A percentile compares a stretch with the other conserved stretches of the same genome.
Conservation (phyloP, 2,113 vertebrate species). For the Pterocles burchelli region DNA sequence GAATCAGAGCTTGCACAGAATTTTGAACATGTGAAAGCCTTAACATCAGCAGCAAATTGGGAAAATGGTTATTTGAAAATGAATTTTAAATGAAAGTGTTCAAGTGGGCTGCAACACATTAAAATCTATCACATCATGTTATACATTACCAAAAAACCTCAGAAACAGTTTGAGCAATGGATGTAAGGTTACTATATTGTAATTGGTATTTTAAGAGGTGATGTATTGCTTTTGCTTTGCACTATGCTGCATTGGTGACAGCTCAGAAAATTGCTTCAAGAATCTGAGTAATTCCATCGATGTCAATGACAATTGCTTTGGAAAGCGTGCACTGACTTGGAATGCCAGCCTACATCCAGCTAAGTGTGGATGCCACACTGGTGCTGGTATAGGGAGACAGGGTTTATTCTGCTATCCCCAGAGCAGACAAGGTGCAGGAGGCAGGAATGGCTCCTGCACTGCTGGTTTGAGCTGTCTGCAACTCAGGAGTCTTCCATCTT, state of each 20-base stretch:
- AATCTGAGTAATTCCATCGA: not conserved
- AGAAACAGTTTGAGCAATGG: not conserved
- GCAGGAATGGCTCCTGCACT: not conserved
- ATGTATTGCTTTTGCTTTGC: not conserved
- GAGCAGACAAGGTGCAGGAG: not conserved
- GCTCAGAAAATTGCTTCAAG: not conserved
- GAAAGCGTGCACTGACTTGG: not conserved
- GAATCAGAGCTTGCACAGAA: not conserved
- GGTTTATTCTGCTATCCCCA: not conserved
- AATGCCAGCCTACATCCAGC: not conserved
- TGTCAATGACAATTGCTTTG: not conserved
- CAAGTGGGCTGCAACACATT: not conserved
- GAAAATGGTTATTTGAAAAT: not conserved
- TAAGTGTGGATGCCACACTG: accelerated
- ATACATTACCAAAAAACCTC: not conserved
- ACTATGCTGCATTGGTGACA: not conserved
- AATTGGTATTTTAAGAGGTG: not conserved
- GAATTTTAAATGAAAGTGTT: not conserved
- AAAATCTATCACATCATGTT: not conserved
- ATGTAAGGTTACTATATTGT: not conserved
- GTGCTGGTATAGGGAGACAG: not conserved
- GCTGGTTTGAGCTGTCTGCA: not conserved
- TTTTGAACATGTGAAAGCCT: not conserved
- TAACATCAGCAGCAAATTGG: not conserved
- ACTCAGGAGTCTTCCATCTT: not conserved